These are phyloP conservation scores for Dusona sp. DNA, from an alignment of 2,888 invertebrate genomes.

Conservation along the genomic window DNA sequence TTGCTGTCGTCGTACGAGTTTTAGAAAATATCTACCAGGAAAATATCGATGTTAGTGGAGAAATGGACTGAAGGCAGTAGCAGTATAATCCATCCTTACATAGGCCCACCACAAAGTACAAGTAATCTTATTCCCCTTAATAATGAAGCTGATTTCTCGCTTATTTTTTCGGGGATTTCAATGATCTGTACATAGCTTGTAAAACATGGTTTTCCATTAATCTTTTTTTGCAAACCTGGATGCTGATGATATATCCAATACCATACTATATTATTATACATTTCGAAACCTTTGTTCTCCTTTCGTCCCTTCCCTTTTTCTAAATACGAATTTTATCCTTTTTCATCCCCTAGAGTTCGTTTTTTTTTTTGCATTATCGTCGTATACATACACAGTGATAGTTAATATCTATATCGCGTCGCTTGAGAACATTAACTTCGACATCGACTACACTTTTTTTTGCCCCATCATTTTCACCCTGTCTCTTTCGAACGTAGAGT, in stretches of 20 bases:
- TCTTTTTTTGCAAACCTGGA: constrained; percentile 30
- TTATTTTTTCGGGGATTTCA: constrained; percentile 15
- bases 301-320: constrained; percentile 29
- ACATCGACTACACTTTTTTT: constrained; percentile 35
- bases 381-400: constrained; percentile 64
- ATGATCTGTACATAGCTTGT: constrained; percentile 53
- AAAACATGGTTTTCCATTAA: constrained; percentile 54
- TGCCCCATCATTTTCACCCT: not conserved
- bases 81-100: constrained; percentile 44
- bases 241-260: constrained; percentile 57
- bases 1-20: constrained; percentile 11
- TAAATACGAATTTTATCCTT: constrained; percentile 9
- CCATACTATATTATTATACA: constrained; percentile 67
- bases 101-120: constrained; percentile 54
- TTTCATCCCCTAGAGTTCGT: constrained; percentile 19
- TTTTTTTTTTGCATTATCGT: constrained; percentile 49
- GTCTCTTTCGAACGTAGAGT: constrained; percentile 12
- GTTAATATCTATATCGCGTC: constrained; percentile 58
- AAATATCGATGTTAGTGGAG: constrained; percentile 34
- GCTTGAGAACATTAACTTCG: constrained; percentile 58
- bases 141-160: constrained; percentile 3
- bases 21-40: constrained; percentile 31
- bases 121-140: constrained; percentile 24
- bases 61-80: constrained; percentile 61
- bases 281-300: constrained; percentile 57